These are phyloP conservation scores for Ptychochromis oligacanthus DNA, from an alignment of 2,113 vertebrate species.

Conservation along the genomic window DNA sequence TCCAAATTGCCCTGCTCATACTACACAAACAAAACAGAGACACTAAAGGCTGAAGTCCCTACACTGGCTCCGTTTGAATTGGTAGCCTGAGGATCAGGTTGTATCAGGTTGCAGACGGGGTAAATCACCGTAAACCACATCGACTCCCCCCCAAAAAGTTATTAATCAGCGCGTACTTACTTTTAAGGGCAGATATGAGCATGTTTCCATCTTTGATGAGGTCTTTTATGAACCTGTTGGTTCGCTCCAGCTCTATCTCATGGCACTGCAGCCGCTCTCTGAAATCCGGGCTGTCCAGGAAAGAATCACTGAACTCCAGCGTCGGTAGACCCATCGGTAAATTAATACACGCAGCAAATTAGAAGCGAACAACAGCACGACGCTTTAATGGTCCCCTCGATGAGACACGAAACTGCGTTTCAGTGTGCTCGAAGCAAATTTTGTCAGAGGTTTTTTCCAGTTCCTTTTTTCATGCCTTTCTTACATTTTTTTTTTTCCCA, in stretches of 20 bases:
- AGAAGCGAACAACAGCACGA: neutral
- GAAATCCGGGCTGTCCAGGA: slow-evolving; percentile 97
- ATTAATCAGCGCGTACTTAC: slow-evolving; percentile 78
- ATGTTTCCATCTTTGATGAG: slow-evolving; percentile 95
- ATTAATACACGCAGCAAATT: slow-evolving; percentile 1
- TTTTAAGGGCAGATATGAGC: slow-evolving; percentile 90
- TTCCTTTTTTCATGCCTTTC: slow-evolving; percentile 66
- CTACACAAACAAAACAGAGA: neutral
- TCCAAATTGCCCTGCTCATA: neutral
- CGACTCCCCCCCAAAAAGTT: neutral
- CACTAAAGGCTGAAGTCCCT: neutral
- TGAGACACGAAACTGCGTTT: neutral
- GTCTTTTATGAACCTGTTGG: slow-evolving; percentile 98
- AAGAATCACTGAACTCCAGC: slow-evolving; percentile 97
- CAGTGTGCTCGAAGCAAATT: neutral
- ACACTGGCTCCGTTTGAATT: neutral
- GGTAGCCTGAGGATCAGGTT: slow-evolving; percentile 28
- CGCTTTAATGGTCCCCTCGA: neutral
- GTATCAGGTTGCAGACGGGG: neutral
- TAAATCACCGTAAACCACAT: neutral
- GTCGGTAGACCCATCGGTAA: slow-evolving; percentile 91
- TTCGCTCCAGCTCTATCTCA: slow-evolving; percentile 94
- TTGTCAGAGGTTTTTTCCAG: slow-evolving; percentile 5
- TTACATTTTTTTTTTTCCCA: slow-evolving; percentile 41
- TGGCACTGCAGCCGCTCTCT: slow-evolving; percentile 95